A percentile compares a stretch with the other conserved stretches of the same genome.
These are phyloP conservation scores for Troilus luridus DNA, from an alignment of 2,888 invertebrate genomes.

Conservation along the genomic window DNA sequence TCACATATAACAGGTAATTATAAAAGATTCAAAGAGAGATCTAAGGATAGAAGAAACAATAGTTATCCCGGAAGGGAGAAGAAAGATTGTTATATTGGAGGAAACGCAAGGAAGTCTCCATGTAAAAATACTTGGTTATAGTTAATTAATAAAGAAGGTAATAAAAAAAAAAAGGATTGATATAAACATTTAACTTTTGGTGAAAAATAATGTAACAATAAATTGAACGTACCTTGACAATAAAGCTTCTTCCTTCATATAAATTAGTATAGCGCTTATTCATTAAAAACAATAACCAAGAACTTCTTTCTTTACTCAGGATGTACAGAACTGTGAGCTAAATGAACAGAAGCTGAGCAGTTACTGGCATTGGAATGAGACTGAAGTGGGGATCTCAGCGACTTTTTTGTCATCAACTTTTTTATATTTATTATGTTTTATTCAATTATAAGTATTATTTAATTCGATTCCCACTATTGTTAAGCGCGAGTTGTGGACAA, in stretches of 20 bases:
- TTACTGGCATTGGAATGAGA: neutral
- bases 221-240: neutral
- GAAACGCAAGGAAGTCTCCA: too few species aligned
- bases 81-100: too few species aligned
- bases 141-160: too few species aligned
- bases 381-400: neutral
- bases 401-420: neutral
- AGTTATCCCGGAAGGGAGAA: too few species aligned
- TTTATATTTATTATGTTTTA: neutral
- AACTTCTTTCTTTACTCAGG: neutral
- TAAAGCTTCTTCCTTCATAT: neutral
- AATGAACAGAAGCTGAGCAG: neutral
- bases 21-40: too few species aligned
- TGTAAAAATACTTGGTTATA: too few species aligned
- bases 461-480: neutral
- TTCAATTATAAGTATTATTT: neutral
- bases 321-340: neutral
- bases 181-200: too few species aligned
- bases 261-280: rapidly evolving
- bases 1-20: too few species aligned
- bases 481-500: neutral
- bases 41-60: too few species aligned
- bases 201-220: too few species aligned
- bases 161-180: too few species aligned
- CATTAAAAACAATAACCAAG: neutral